A percentile compares a stretch with the other conserved stretches of the same genome.
Evolutionary conservation across 2,113 vertebrate genomes (phyloP).

Genomic region (Cephalopterus ornatus): DNA sequence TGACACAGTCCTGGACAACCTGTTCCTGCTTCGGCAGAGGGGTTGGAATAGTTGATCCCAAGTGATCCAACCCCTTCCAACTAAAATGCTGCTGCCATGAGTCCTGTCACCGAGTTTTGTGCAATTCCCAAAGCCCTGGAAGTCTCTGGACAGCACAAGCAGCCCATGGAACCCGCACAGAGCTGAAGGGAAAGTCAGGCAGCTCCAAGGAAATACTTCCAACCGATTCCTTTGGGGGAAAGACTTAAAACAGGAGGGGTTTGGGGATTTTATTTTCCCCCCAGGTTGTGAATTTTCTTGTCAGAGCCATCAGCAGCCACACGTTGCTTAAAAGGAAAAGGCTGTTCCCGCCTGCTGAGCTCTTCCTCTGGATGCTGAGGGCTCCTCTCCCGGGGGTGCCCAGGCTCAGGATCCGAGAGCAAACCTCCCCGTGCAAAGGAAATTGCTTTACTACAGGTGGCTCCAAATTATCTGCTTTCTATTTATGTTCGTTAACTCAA

Average conservation of each 20-base stretch:
- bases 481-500: constrained; percentile 18
- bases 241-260: background rate
- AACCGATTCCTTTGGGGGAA: background rate
- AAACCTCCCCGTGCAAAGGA: background rate
- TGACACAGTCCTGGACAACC: background rate
- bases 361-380: background rate
- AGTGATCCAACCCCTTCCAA: background rate
- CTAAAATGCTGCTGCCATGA: background rate
- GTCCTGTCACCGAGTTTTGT: fast-evolving
- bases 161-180: background rate
- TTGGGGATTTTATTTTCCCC: background rate
- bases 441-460: constrained; percentile 26
- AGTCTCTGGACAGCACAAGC: background rate
- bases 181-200: background rate
- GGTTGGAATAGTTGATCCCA: background rate
- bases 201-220: background rate
- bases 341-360: background rate
- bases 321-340: background rate
- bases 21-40: background rate
- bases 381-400: background rate
- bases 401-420: background rate
- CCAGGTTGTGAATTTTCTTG: background rate
- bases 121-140: background rate
- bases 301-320: background rate
- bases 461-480: constrained; percentile 6